phyloP scores from a whole-genome alignment of 2,113 vertebrate species.

The Acrocephalus kingi region DNA sequence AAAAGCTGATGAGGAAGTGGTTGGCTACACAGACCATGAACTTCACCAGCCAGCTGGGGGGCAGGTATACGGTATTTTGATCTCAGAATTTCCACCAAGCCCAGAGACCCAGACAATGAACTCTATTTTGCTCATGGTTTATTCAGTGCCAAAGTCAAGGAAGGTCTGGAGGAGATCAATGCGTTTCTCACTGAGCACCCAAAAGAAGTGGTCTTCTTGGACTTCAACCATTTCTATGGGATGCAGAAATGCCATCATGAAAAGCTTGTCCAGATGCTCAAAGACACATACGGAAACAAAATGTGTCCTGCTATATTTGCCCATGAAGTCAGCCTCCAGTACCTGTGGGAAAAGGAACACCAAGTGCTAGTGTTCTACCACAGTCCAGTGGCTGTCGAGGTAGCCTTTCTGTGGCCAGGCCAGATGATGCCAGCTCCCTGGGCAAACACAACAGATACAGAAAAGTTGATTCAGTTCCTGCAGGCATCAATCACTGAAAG shows the following conservation, averaged over 20 bases:
- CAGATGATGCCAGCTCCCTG: conserved; percentile 98
- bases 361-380: conserved; percentile 98
- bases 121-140: conserved; percentile 97
- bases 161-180: conserved; percentile 95
- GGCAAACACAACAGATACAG: conserved; percentile 97
- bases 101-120: conserved; percentile 95
- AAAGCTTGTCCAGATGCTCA: conserved; percentile 95
- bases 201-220: conserved; percentile 93
- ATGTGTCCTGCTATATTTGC: conserved; percentile 96
- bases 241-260: conserved; percentile 98
- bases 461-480: conserved; percentile 96
- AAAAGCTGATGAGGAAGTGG: conserved; percentile 98
- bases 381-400: conserved; percentile 92
- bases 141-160: conserved; percentile 96
- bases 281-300: conserved; percentile 91
- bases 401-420: conserved; percentile 96
- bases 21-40: conserved; percentile 98
- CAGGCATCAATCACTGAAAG: conserved; percentile 91
- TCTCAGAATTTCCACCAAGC: conserved; percentile 97
- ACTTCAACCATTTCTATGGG: conserved; percentile 98
- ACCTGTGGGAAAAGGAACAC: conserved; percentile 96
- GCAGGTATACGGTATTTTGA: conserved; percentile 95
- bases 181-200: conserved; percentile 86
- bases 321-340: conserved; percentile 93
- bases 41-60: conserved; percentile 91